Evolutionary conservation across 2,888 invertebrate genomes (phyloP).

Genomic region (Philonicus albiceps): DNA sequence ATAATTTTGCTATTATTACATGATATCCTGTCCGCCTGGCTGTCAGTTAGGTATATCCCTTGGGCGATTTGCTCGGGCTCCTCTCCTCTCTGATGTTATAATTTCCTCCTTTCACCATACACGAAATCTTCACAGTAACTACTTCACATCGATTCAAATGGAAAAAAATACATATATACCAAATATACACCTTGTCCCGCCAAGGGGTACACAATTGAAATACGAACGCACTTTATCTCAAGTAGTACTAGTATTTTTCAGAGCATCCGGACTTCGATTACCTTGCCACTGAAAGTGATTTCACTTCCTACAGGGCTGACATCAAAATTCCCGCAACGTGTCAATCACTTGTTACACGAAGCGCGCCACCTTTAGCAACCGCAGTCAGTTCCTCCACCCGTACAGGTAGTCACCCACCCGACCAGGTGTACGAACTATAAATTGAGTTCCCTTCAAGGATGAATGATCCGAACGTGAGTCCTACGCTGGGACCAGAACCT

Average conservation of each 20-base stretch:
- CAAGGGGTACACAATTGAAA: neutral
- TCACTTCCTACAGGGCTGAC: constrained; percentile 5
- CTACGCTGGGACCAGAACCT: neutral
- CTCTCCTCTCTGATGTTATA: constrained; percentile 1
- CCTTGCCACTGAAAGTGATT: constrained; percentile 25
- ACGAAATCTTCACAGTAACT: neutral
- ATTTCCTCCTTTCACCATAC: neutral
- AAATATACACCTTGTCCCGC: neutral
- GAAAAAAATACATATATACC: neutral
- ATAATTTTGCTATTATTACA: constrained; percentile 42
- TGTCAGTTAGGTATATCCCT: constrained; percentile 31
- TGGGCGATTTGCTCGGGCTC: neutral
- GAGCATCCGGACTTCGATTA: constrained; percentile 23
- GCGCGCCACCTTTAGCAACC: neutral
- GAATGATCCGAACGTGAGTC: neutral
- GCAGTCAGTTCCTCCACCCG: neutral
- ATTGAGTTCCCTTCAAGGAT: neutral
- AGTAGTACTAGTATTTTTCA: constrained; percentile 8
- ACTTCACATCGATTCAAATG: constrained; percentile 23
- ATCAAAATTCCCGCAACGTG: constrained; percentile 13
- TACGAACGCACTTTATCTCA: constrained; percentile 12
- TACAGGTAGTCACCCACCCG: neutral
- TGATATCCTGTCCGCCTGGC: constrained; percentile 37
- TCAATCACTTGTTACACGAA: constrained; percentile 38
- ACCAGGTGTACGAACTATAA: neutral